Conservation (phyloP, 2,888 invertebrate genomes). For the Stenotaenia linearis region DNA sequence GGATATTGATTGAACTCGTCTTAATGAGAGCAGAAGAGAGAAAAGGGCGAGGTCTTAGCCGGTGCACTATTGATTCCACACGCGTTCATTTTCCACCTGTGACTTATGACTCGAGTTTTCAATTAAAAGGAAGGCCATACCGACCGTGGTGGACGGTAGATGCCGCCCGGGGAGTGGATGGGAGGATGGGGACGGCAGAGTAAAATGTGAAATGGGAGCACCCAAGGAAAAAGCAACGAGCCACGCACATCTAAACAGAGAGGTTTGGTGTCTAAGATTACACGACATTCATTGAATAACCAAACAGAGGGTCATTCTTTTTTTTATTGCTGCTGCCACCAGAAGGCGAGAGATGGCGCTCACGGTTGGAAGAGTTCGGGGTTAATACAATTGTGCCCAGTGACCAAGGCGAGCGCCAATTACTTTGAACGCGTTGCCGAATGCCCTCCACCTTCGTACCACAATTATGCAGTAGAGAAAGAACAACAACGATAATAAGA, state of each 20-base stretch:
- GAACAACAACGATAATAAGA: neutral
- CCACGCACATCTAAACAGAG: neutral
- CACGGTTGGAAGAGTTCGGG: neutral
- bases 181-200: neutral
- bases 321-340: neutral
- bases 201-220: neutral
- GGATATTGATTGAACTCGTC: neutral
- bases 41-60: neutral
- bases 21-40: neutral
- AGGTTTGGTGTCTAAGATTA: neutral
- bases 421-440: neutral
- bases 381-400: neutral
- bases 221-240: neutral
- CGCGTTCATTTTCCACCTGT: slow-evolving; percentile 7
- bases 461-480: neutral
- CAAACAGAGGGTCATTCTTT: neutral
- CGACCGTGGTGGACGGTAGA: neutral
- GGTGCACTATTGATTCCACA: neutral
- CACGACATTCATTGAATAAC: neutral
- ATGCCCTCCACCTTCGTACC: neutral
- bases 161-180: neutral
- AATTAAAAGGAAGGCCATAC: slow-evolving; percentile 15
- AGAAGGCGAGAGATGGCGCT: neutral
- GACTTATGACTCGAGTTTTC: slow-evolving; percentile 14
- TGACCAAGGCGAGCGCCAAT: neutral